These are phyloP conservation scores for Rhaphigaster nebulosa DNA, from an alignment of 2,888 invertebrate genomes.

Conservation along the genomic window DNA sequence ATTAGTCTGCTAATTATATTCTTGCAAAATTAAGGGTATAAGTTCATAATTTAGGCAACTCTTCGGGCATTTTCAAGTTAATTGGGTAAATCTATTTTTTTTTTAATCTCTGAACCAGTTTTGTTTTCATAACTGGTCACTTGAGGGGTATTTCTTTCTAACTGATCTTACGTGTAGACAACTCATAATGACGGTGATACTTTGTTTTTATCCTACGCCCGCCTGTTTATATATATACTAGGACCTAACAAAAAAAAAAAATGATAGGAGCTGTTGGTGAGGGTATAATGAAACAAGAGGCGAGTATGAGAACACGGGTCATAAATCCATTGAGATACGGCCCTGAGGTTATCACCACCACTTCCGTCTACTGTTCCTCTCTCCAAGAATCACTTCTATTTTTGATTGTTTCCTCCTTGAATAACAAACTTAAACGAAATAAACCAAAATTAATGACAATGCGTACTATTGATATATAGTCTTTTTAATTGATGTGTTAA, in stretches of 20 bases:
- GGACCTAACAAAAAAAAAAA: background rate
- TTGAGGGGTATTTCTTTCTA: background rate
- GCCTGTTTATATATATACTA: background rate
- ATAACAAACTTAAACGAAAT: too few species aligned
- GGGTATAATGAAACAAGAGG: conserved; percentile 11
- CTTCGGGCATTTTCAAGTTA: too few species aligned
- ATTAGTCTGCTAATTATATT: too few species aligned
- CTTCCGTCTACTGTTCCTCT: background rate
- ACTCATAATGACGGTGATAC: background rate
- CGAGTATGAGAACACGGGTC: background rate
- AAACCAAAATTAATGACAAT: too few species aligned
- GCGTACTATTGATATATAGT: too few species aligned
- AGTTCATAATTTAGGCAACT: too few species aligned
- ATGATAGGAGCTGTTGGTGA: background rate
- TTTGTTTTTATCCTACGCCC: background rate
- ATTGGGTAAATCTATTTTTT: too few species aligned
- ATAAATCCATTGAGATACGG: conserved; percentile 11
- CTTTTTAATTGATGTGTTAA: too few species aligned
- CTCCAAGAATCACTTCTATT: too few species aligned
- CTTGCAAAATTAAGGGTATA: too few species aligned
- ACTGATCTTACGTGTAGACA: background rate
- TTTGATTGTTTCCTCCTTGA: too few species aligned
- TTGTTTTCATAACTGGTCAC: background rate
- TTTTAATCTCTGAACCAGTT: too few species aligned
- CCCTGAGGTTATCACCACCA: background rate